Evolutionary conservation across 1,140 invertebrate genomes (phyloP), one percentile per base, ranked within the genome.

Genomic region (Trichogramma pretiosum): DNA sequence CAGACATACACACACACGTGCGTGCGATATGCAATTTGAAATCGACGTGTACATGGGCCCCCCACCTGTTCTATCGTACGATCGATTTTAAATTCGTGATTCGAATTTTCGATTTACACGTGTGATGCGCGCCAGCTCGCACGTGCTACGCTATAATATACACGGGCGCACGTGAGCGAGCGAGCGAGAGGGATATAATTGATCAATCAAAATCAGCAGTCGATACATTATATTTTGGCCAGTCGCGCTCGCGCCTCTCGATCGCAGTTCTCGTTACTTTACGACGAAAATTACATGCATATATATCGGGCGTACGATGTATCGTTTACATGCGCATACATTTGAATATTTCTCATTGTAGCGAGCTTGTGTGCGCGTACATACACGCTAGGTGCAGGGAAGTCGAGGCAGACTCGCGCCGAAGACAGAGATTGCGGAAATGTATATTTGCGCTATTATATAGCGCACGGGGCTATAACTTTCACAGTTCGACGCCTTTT

Each of bases 121-220:
- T 36, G 39, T 28, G n/a, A n/a, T n/a, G n/a, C n/a, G n/a, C n/a
- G n/a, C n/a, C n/a, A n/a, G n/a, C n/a, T n/a, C n/a, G n/a, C n/a
- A n/a, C n/a, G n/a, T n/a, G n/a, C n/a, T n/a, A n/a, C n/a, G n/a
- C n/a, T n/a, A n/a, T n/a, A n/a, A n/a, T n/a, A n/a, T n/a, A n/a
- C n/a, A n/a, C n/a, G 19, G 16, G n/a, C 19, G 24, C 36, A 11
- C 26, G 22, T 28, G 14, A 9, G 21, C 22, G 14, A 40, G 23
- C n/a, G n/a, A n/a, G 46, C 37, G 46, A 48, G 39, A 48, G 35
- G 16, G 43, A 16, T 43, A 34, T 51, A 46, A 51, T 51, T 51
- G 49, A 46, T 51, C 49, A 51, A 46, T 51, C 49, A 51, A 19
- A 1, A n/a, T n/a, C n/a, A n/a, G n/a, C n/a, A n/a, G n/a, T n/a